Evolutionary conservation across 2,888 invertebrate genomes (phyloP), one percentile per base, ranked within the genome.

Genomic region (Endotricha flammealis): DNA sequence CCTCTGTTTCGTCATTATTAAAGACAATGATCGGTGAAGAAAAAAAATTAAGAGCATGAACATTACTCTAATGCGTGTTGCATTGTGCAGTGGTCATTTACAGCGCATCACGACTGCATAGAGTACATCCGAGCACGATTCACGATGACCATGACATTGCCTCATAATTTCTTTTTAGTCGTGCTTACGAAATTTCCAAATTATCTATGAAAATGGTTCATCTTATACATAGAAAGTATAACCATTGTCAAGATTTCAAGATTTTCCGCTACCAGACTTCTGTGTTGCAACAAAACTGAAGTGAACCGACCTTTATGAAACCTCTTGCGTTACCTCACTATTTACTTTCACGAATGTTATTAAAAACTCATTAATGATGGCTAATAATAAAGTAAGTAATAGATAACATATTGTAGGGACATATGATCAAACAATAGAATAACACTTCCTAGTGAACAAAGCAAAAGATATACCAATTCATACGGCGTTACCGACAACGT

Each of bases 91-190:
- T 64, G 64, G 74, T 75, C 73, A 65, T 70, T 70, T 65, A 64
- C 52, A 56, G 66, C 61, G 68, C 73, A 73, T 81, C 79, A 81
- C 80, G 79, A 78, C 61, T 62, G 42, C 46, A 57, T 43, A 42
- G 49, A 56, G 53, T 49, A 51, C 56, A 54, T 57, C 51, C 47
- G 58, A 52, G 55, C 75, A 77, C 72, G 75, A 70, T 59, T 67
- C 54, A 60, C 55, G 69, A 57, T 67, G 75, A 59, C 80, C 81
- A 62, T 82, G 81, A 79, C 82, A 80, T 78, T 80, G 80, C 77
- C 53, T 53, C 64, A 71, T 76, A 61, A 69, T 61, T 58, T 57
- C 51, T 57, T 60, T 53, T 54, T 57, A 50, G 62, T 61, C 64
- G 53, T 62, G 53, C 59, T 65, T 63, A 57, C 55, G 48, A 57